Evolutionary conservation across 1,140 invertebrate species (phyloP), one percentile per base, ranked within the genome.

Genomic region (Thaumetopoea pityocampa): DNA sequence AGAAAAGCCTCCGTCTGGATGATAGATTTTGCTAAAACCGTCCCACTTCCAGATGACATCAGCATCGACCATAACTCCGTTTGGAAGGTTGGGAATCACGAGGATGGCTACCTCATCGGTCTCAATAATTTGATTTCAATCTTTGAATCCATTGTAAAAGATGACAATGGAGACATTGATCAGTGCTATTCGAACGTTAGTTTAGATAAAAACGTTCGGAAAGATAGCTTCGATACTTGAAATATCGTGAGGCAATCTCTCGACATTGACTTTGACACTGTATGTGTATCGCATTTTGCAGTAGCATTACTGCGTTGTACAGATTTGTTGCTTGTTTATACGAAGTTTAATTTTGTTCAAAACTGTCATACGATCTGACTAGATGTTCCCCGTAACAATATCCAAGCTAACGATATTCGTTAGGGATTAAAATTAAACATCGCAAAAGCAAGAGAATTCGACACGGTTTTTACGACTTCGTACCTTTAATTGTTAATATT

Each of bases 11-110:
- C 92, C 43, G 90, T 98, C 6, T 99, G 97, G 97, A 90, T 99
- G 86, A 99, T 99, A 37, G 98, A 99, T 85, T 99, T 99, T 85
- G 98, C 97, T 4, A 99, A 99, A 83, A 98, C 96, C 1, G 88
- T 95, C 28, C 90, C 90, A 7, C 84, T 99, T 27, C 95, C 96
- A 1, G 88, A 90, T 1, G 87, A 91, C 35, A 69, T 94, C 26
- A 85, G 77, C 24, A 94, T 98, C 37, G 89, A 90, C 43, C 98
- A 99, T 73, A 89, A 91, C 36, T 89, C 89, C 4, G 88, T 90
- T 22, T 99, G 97, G 98, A 90, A 92, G 52, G 94, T 98, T 17
- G 97, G 97, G n/a, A 99, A 98, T 78, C 96, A 98, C 67, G 98
- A 99, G 87, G 98, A 99, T 72, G 98, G 98, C 15, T 99, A 98